phyloP scores from a whole-genome alignment of 2,113 vertebrate genomes.

The Corvus moneduloides region DNA sequence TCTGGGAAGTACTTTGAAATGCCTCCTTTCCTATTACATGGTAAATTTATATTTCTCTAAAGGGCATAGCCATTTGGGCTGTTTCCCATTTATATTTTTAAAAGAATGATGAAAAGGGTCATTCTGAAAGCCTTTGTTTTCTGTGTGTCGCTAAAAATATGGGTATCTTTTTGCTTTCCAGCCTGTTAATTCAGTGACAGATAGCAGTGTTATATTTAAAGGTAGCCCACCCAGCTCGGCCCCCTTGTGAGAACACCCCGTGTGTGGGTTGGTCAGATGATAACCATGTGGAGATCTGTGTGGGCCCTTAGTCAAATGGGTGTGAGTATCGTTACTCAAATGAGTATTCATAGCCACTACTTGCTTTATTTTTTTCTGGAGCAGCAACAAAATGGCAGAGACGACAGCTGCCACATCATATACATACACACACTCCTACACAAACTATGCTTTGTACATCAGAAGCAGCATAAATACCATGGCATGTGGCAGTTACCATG shows the following conservation, averaged over 20 bases:
- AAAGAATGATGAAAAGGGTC: constrained; percentile 1
- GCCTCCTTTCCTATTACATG: background rate
- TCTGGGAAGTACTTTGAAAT: background rate
- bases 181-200: constrained; percentile 23
- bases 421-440: constrained; percentile 83
- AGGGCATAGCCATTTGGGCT: background rate
- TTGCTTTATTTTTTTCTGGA: constrained; percentile 77
- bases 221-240: constrained; percentile 30
- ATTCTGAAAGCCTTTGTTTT: background rate
- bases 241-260: constrained; percentile 13
- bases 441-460: constrained; percentile 83
- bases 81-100: background rate
- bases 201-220: constrained; percentile 44
- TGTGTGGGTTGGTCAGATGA: constrained; percentile 51
- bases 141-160: constrained; percentile 7
- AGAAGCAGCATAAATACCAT: constrained; percentile 83
- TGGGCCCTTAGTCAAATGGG: constrained; percentile 69
- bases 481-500: constrained; percentile 81
- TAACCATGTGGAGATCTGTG: constrained; percentile 45
- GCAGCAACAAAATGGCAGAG: constrained; percentile 83
- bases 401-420: constrained; percentile 82
- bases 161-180: background rate
- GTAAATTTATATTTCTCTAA: background rate
- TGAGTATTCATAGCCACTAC: constrained; percentile 79
- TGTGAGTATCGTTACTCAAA: constrained; percentile 72